These are phyloP conservation scores for Tauraco erythrolophus DNA, from an alignment of 2,113 vertebrate genomes.

Conservation along the genomic window DNA sequence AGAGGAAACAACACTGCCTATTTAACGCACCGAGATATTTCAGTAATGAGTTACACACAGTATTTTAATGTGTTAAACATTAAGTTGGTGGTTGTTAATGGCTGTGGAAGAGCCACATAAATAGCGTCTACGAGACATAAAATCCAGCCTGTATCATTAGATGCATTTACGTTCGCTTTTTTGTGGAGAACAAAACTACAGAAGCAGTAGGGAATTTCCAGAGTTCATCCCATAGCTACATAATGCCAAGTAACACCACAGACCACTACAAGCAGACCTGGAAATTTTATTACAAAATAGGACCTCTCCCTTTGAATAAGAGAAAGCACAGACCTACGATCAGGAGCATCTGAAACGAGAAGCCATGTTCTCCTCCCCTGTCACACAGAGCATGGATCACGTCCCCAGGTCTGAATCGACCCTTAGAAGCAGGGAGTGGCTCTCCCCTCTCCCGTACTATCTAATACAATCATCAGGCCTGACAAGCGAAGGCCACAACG, in stretches of 20 bases:
- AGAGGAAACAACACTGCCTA: not conserved
- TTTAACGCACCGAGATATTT: not conserved
- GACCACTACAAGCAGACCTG: not conserved
- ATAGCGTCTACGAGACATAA: constrained; percentile 13
- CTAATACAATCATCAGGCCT: not conserved
- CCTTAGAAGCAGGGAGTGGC: not conserved
- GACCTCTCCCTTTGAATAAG: not conserved
- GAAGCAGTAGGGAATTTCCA: constrained; percentile 59
- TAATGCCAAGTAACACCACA: not conserved
- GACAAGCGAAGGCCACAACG: not conserved
- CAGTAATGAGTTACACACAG: constrained; percentile 22
- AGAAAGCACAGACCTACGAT: not conserved
- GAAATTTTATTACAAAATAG: not conserved
- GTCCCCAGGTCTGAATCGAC: rapidly evolving
- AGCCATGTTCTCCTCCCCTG: not conserved
- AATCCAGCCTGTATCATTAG: constrained; percentile 25
- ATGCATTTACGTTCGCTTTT: constrained; percentile 27
- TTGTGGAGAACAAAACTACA: constrained; percentile 35
- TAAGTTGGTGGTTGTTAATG: constrained; percentile 26
- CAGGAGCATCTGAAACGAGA: not conserved
- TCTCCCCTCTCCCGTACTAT: not conserved
- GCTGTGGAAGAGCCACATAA: constrained; percentile 39
- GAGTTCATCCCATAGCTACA: not conserved
- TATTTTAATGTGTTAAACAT: constrained; percentile 17
- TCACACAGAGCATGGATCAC: not conserved